phyloP scores from a whole-genome alignment of 2,113 vertebrate species.

The Syrmaticus mikado region DNA sequence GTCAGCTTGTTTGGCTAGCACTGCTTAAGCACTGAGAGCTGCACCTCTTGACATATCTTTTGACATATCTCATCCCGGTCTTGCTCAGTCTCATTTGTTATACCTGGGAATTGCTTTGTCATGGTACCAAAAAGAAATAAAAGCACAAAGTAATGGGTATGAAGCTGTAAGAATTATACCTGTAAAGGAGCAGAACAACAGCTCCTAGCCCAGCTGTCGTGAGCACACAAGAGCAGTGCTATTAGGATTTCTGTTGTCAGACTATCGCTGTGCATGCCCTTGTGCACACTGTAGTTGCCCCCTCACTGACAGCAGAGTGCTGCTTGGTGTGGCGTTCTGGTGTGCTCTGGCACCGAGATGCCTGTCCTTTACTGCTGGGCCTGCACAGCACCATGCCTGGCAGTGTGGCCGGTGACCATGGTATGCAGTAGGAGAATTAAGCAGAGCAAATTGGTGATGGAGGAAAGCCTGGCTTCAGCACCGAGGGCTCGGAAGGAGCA shows the following conservation, averaged over 20 bases:
- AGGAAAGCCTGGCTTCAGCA: not conserved
- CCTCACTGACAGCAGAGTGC: not conserved
- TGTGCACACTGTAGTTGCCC: accelerated
- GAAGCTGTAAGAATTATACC: not conserved
- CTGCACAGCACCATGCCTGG: not conserved
- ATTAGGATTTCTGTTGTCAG: not conserved
- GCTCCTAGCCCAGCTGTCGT: not conserved
- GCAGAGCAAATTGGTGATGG: not conserved
- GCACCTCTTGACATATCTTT: not conserved
- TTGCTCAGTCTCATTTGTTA: not conserved
- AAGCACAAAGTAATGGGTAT: not conserved
- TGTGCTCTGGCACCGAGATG: not conserved
- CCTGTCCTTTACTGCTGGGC: not conserved
- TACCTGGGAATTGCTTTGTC: not conserved
- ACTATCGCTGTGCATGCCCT: not conserved
- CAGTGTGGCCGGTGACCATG: not conserved
- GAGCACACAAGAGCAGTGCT: not conserved
- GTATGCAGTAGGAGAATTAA: not conserved
- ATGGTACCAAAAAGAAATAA: not conserved
- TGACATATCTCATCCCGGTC: accelerated
- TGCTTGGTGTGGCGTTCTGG: not conserved
- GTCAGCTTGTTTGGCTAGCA: not conserved
- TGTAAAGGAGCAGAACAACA: not conserved
- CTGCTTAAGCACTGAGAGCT: not conserved
- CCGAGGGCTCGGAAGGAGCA: not conserved